Evolutionary conservation across 53 echinoderm and acorn worm species (phyloP), one percentile per base, ranked within the genome.

Genomic region (Henricia sp.): DNA sequence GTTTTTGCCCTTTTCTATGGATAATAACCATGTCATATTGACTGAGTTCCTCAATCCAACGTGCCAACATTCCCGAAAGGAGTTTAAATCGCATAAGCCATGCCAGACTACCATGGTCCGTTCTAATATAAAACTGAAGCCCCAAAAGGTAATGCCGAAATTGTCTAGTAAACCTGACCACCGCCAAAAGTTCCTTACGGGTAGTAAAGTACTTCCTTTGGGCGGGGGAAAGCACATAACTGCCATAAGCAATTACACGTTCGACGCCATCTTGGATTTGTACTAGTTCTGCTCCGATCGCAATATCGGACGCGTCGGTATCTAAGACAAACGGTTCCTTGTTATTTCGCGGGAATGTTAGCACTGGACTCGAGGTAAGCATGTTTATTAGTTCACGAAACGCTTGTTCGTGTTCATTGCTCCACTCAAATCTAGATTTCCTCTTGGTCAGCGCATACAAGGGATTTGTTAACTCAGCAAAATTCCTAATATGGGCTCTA

Each of bases 41-140:
- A 34, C 90, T 85, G 60, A 88, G 63, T n/a, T 83, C 74, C 42
- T 84, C 89, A 2, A 89, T 10, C 89, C 89, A 89, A 6, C 91
- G 58, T 19, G 87, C 87, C 21, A 91, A 35, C 20, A 86, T 44
- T 16, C 75, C 72, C 12, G 62, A 48, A 4, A 63, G 74, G 2
- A 62, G 29, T 33, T 75, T 86, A 33, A 75, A 86, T 24, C 27
- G 25, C 57, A 85, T 55, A 19, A 85, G 44, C 86, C 86, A 85
- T 59, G 55, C 37, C 11, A 85, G 33, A n/a, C 73, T 74, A 56
- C 86, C 62, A 62, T 85, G 86, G 65, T 85, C 86, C 13, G 86
- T 85, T 41, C 86, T 55, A 14, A 85, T 71, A 9, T 56, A 28
- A 62, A 85, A 85, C 12, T 72, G 29, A 16, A 33, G 40, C 48